A percentile compares a stretch with the other conserved stretches of the same genome.
Conservation (phyloP, 2,888 invertebrate genomes). For the Pollenia labialis region DNA sequence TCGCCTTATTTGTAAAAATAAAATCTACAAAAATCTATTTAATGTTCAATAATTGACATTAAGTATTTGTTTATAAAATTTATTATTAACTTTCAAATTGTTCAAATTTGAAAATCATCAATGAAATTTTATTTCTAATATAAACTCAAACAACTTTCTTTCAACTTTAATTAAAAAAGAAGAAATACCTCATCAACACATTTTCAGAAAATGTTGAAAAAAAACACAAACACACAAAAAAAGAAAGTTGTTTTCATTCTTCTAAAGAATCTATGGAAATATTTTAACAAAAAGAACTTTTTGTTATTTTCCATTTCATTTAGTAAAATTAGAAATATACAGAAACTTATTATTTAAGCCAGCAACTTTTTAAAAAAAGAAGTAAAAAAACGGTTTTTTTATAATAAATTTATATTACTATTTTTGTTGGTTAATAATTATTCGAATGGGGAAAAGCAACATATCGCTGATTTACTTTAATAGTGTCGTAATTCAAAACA, state of each 20-base stretch:
- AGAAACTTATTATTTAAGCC: slow-evolving; percentile 24
- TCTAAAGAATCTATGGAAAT: slow-evolving; percentile 21
- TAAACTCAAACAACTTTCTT: slow-evolving; percentile 55
- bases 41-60: slow-evolving; percentile 39
- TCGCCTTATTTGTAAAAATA: slow-evolving; percentile 11
- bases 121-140: slow-evolving; percentile 6
- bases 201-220: not conserved
- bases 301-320: slow-evolving; percentile 38
- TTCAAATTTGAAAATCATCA: slow-evolving; percentile 29
- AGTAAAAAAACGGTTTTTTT: slow-evolving; percentile 27
- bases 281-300: not conserved
- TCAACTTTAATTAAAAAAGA: slow-evolving; percentile 23
- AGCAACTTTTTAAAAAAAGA: not conserved
- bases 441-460: not conserved
- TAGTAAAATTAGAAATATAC: slow-evolving; percentile 2
- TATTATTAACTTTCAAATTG: slow-evolving; percentile 65
- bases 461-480: too few species aligned
- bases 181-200: slow-evolving; percentile 23
- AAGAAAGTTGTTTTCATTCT: slow-evolving; percentile 63
- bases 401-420: slow-evolving; percentile 24
- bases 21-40: slow-evolving; percentile 25
- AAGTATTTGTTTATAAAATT: slow-evolving; percentile 38
- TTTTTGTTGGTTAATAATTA: slow-evolving; percentile 47
- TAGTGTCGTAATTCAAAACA: too few species aligned
- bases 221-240: slow-evolving; percentile 26